Evolutionary conservation across 2,113 vertebrate species (phyloP), one percentile per base, ranked within the genome.

Genomic region (Eira barbara): DNA sequence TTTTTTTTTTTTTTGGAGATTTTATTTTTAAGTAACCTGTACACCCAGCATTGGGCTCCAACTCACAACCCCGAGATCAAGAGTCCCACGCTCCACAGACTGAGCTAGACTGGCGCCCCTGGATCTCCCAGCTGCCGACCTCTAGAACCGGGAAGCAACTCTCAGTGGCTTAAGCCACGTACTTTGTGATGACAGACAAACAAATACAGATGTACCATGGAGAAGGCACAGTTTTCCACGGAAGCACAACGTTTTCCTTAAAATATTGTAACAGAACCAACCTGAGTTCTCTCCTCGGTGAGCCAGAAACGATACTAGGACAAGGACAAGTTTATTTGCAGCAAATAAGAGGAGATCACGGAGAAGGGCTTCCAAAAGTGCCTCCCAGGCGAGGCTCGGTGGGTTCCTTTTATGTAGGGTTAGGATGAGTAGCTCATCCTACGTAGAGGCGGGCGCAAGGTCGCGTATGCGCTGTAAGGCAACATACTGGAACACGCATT

Each of bases 401-500:
- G 69, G 69, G 10, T 23, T 73, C 36, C 67, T 39, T 25, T 73
- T 2, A 25, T 25, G 6, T 18, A 67, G 36, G 21, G 36, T 74
- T 6, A 73, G 71, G 71, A 27, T 14, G 39, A 42, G 25, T 14
- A 27, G 25, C 42, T 74, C 71, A 42, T 7, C 12, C 12, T 25
- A 27, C 2, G 12, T 11, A 14, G 71, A 42, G 39, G 39, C 6
- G 3, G 71, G 36, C 6, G 4, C 11, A 25, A 73, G 36, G 3
- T 74, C 13, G 3, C 23, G 23, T 23, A 13, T 14, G 71, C 11
- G 12, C 71, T 23, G 14, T 25, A 39, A 74, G 67, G 71, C 21
- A 52, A 52, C 52, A 17, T 52, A 15, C 15, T 4, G 0, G 39
- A 7, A 27, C 23, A 4, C 0, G 6, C 73, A 2, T 1, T 3